Evolutionary conservation across 1,140 invertebrate species (phyloP).

Genomic region (Cherax quadricarinatus): DNA sequence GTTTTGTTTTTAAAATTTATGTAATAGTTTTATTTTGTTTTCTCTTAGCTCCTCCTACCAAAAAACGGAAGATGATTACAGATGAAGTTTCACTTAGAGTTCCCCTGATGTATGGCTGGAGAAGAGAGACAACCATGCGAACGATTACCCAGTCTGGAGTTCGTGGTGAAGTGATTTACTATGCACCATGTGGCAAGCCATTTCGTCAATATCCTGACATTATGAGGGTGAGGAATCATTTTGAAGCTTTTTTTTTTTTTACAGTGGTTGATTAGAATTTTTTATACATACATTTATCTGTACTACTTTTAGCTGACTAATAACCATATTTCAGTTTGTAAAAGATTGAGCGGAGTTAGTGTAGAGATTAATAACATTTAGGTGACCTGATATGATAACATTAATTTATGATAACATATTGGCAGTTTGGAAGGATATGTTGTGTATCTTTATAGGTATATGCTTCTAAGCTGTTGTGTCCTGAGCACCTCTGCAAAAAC

Average conservation of each 20-base stretch:
- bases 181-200: slow-evolving; percentile 89
- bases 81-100: slow-evolving; percentile 82
- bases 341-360: no score
- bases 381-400: no score
- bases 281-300: no score
- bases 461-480: no score
- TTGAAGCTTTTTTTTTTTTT: background rate
- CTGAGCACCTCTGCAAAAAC: no score
- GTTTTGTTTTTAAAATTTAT: no score
- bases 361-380: no score
- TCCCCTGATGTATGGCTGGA: slow-evolving; percentile 90
- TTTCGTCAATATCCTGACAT: slow-evolving; percentile 86
- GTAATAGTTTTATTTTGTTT: background rate
- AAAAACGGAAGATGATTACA: slow-evolving; percentile 76
- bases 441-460: no score
- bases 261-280: background rate
- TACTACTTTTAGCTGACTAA: no score
- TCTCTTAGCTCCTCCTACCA: slow-evolving; percentile 73
- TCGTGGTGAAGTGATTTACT: slow-evolving; percentile 92
- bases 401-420: no score
- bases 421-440: no score
- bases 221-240: slow-evolving; percentile 80
- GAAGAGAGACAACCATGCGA: slow-evolving; percentile 87
- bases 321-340: no score
- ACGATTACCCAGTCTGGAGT: slow-evolving; percentile 79